Conservation (phyloP, 2,888 invertebrate genomes). For the Bhutanitis thaidina region DNA sequence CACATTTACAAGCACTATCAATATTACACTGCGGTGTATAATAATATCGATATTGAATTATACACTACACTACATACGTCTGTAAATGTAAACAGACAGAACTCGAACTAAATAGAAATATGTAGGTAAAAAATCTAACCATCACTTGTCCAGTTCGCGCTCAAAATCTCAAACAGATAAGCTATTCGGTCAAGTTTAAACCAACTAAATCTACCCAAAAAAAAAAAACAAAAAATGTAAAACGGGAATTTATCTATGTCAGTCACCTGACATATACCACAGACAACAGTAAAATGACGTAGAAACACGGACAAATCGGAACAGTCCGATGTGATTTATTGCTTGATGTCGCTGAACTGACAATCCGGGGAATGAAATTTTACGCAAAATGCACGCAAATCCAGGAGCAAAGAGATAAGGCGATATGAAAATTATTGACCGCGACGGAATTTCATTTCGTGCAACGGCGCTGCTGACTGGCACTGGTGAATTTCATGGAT, state of each 20-base stretch:
- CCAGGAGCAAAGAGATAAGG: constrained; percentile 12
- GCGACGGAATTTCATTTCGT: constrained; percentile 43
- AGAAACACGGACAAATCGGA: constrained; percentile 3
- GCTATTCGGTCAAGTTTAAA: too few relatives aligned
- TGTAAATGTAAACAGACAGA: too few relatives aligned
- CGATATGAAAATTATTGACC: constrained; percentile 35
- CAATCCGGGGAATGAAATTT: constrained; percentile 14
- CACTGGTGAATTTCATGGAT: constrained; percentile 38
- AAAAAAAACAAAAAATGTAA: too few relatives aligned
- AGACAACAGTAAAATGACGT: constrained; percentile 6
- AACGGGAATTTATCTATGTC: neutral
- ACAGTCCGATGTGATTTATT: constrained; percentile 11
- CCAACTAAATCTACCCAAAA: too few relatives aligned
- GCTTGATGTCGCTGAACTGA: constrained; percentile 2
- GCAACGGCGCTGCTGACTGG: constrained; percentile 22
- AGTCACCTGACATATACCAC: constrained; percentile 5
- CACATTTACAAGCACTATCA: too few relatives aligned
- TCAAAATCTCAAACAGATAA: too few relatives aligned
- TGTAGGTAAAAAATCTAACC: too few relatives aligned
- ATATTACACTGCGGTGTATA: too few relatives aligned
- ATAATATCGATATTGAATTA: too few relatives aligned
- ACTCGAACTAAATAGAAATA: too few relatives aligned
- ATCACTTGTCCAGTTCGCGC: too few relatives aligned
- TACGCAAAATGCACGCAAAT: constrained; percentile 9
- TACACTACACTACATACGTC: too few relatives aligned